These are phyloP conservation scores for Drosophila ficusphila DNA, from an alignment of 1,140 invertebrate genomes.

Conservation along the genomic window DNA sequence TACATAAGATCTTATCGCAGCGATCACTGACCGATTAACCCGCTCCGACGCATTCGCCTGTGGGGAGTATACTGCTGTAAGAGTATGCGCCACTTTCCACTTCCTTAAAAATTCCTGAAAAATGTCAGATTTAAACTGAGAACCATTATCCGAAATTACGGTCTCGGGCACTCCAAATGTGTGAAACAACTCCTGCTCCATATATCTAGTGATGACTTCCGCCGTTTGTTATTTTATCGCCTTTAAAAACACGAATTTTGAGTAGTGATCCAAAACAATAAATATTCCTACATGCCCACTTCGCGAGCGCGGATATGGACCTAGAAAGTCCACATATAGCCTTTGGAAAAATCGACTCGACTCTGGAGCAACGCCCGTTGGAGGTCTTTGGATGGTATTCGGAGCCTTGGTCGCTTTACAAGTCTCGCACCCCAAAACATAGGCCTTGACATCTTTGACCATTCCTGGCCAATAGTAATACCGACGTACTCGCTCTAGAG, in stretches of 20 bases:
- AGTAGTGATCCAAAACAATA: constrained; percentile 24
- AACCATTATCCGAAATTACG: neutral
- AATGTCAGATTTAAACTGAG: neutral
- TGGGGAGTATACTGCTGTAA: neutral
- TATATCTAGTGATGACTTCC: neutral
- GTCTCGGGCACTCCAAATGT: neutral
- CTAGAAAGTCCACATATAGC: constrained; percentile 33
- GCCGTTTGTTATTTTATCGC: neutral
- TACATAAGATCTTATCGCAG: neutral
- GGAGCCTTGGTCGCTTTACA: constrained; percentile 18
- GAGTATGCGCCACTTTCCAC: neutral
- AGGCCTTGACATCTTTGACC: constrained; percentile 2
- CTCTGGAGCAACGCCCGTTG: constrained; percentile 6
- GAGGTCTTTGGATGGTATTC: constrained; percentile 12
- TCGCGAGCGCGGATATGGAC: constrained; percentile 17
- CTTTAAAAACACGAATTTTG: neutral
- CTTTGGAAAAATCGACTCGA: constrained; percentile 26
- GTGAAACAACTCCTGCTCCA: neutral
- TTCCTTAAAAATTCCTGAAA: neutral
- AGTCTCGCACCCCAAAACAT: neutral
- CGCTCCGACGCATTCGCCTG: neutral
- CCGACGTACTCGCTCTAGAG: neutral
- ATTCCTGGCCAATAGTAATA: constrained; percentile 26
- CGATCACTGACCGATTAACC: neutral
- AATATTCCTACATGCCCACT: constrained; percentile 26